A percentile compares a stretch with the other conserved stretches of the same genome.
These are phyloP conservation scores for Parauchenoglanis ngamensis DNA, from an alignment of 2,797 vertebrate species.

Conservation along the genomic window DNA sequence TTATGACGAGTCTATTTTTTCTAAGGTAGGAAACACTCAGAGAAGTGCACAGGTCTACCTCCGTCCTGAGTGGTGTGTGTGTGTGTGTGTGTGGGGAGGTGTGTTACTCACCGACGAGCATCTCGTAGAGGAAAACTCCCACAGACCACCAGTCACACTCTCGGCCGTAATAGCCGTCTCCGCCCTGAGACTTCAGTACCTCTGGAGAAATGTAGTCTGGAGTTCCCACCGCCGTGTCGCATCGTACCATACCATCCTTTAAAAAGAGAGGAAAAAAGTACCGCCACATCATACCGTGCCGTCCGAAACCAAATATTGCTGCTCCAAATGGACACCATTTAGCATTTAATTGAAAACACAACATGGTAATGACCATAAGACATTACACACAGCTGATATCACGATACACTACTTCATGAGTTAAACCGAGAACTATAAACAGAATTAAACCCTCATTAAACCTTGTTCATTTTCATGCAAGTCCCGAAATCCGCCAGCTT, in stretches of 20 bases:
- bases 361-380: neutral
- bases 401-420: neutral
- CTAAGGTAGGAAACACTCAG: neutral
- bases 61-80: neutral
- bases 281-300: neutral
- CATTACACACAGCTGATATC: neutral
- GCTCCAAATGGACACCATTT: neutral
- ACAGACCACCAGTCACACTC: slow-evolving; percentile 99
- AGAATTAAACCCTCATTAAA: slow-evolving; percentile 54
- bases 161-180: slow-evolving; percentile 95
- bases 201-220: slow-evolving; percentile 99
- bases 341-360: neutral
- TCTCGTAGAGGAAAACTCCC: slow-evolving; percentile 97
- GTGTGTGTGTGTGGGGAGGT: neutral
- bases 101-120: slow-evolving; percentile 94
- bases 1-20: neutral
- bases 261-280: slow-evolving; percentile 16
- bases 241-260: slow-evolving; percentile 99
- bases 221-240: slow-evolving; percentile 97
- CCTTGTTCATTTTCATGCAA: slow-evolving; percentile 99
- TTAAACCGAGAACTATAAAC: neutral
- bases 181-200: slow-evolving; percentile 97
- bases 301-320: neutral
- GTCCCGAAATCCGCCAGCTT: slow-evolving; percentile 99
- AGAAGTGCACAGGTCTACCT: neutral